These are phyloP conservation scores for Aelia acuminata DNA, from an alignment of 2,888 invertebrate species.

Conservation along the genomic window DNA sequence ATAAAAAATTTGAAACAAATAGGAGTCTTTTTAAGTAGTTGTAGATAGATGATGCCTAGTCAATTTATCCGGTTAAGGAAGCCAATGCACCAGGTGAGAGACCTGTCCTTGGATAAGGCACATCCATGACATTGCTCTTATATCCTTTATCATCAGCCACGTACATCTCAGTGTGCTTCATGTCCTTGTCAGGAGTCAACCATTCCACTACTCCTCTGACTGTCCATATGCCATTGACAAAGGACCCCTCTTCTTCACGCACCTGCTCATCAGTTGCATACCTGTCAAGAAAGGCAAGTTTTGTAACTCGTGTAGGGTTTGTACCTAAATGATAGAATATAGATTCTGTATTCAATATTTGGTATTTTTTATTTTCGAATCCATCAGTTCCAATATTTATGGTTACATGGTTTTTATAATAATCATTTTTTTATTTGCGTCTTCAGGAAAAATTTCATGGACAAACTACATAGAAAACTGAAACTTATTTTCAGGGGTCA, in stretches of 20 bases:
- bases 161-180: constrained; percentile 50
- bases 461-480: too few species aligned
- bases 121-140: constrained; percentile 32
- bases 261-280: constrained; percentile 54
- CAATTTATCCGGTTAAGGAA: constrained; percentile 24
- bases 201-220: constrained; percentile 49
- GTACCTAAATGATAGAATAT: not conserved
- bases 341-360: not conserved
- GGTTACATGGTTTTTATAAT: too few species aligned
- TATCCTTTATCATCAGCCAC: constrained; percentile 49
- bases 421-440: too few species aligned
- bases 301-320: not conserved
- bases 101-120: constrained; percentile 31
- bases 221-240: constrained; percentile 50
- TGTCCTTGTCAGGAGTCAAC: constrained; percentile 39
- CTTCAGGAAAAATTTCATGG: too few species aligned
- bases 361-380: too few species aligned
- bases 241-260: constrained; percentile 43
- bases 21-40: not conserved
- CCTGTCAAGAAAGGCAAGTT: constrained; percentile 30
- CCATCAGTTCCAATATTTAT: too few species aligned
- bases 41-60: not conserved
- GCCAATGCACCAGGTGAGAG: constrained; percentile 49
- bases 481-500: too few species aligned
- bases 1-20: not conserved